Evolutionary conservation across 2,113 vertebrate genomes (phyloP).

Genomic region (Thermophis baileyi): DNA sequence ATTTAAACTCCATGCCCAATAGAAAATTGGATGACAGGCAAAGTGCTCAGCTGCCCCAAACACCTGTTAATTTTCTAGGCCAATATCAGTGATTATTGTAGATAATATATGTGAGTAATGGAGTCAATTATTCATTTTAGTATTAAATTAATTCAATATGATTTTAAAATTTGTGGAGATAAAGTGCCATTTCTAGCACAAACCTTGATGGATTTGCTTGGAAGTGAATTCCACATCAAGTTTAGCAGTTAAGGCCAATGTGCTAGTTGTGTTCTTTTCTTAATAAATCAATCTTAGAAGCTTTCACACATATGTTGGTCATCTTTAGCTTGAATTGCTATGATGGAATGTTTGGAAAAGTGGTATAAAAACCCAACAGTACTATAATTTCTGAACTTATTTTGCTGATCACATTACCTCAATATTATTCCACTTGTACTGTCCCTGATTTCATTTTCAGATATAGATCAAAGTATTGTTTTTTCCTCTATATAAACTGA

Average conservation of each 20-base stretch:
- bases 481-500: not conserved
- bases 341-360: not conserved
- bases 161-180: no score
- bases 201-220: no score
- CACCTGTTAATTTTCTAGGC: not conserved
- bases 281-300: no score
- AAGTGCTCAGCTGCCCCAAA: not conserved
- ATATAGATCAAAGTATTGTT: not conserved
- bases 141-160: no score
- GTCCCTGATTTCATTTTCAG: not conserved
- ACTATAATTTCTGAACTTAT: not conserved
- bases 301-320: not conserved
- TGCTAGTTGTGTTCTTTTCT: no score
- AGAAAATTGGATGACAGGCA: not conserved
- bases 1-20: not conserved
- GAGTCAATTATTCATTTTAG: no score
- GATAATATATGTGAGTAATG: no score
- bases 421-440: not conserved
- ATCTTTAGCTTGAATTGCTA: not conserved
- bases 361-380: not conserved
- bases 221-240: no score
- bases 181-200: no score
- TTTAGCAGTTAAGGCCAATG: no score
- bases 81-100: conserved; percentile 19
- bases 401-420: not conserved